Conservation (phyloP, 2,113 vertebrate genomes). For the Reinhardtius hippoglossoides region DNA sequence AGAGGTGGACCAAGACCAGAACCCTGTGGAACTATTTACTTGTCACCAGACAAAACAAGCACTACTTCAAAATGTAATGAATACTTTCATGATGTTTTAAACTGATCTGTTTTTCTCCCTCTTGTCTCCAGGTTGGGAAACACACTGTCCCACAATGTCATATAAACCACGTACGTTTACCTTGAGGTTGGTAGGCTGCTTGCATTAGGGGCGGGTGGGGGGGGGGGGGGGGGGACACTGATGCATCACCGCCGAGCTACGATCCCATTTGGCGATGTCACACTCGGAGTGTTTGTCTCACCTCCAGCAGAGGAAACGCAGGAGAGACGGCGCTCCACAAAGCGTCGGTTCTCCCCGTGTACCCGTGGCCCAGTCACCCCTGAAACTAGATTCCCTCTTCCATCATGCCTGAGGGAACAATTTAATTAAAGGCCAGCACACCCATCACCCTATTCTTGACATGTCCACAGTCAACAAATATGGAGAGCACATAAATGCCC, state of each 20-base stretch:
- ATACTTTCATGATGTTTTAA: too few species aligned
- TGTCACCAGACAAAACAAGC: too few species aligned
- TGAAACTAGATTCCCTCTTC: constrained; percentile 78
- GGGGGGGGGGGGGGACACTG: too few species aligned
- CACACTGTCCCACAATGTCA: too few species aligned
- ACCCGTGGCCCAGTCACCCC: constrained; percentile 63
- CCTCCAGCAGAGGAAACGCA: constrained; percentile 37
- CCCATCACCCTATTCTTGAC: constrained; percentile 51
- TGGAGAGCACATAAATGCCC: constrained; percentile 56
- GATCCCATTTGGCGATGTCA: constrained; percentile 15
- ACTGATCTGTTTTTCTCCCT: too few species aligned
- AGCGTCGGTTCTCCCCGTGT: constrained; percentile 37
- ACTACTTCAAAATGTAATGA: too few species aligned
- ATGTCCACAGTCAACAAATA: constrained; percentile 53
- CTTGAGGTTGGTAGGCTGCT: too few species aligned
- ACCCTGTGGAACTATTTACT: too few species aligned
- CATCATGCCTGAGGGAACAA: constrained; percentile 80
- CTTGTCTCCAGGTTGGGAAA: too few species aligned
- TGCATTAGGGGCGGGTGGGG: too few species aligned
- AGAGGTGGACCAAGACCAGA: too few species aligned
- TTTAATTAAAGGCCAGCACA: constrained; percentile 78
- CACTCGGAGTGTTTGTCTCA: constrained; percentile 16
- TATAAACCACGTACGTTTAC: too few species aligned
- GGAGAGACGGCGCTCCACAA: constrained; percentile 47
- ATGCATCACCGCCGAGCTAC: constrained; percentile 3